Evolutionary conservation across 2,113 vertebrate species (phyloP).

Genomic region (Balaeniceps rex): DNA sequence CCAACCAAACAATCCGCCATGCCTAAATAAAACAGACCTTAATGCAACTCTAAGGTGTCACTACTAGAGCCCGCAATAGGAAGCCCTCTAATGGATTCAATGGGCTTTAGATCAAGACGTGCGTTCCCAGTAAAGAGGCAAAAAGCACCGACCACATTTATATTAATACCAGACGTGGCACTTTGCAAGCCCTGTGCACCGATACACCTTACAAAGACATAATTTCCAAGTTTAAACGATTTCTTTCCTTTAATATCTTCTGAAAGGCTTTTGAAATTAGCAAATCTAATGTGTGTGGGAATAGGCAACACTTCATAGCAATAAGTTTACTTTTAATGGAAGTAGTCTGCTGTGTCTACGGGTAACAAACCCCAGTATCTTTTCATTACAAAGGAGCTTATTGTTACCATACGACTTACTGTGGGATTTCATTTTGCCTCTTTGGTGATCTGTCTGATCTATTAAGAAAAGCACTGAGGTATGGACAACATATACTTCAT

Average conservation of each 20-base stretch:
- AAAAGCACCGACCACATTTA: background rate
- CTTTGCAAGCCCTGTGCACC: background rate
- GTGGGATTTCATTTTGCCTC: conserved; percentile 41
- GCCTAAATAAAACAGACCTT: background rate
- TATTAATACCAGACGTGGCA: background rate
- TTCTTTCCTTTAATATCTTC: conserved; percentile 13
- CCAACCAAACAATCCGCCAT: background rate
- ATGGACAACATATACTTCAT: conserved; percentile 34
- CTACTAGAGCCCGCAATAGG: background rate
- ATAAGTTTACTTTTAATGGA: conserved; percentile 47
- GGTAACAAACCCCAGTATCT: conserved; percentile 18
- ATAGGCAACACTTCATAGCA: conserved; percentile 50
- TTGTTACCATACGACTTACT: conserved; percentile 29
- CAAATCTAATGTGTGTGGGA: conserved; percentile 22
- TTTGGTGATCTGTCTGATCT: conserved; percentile 49
- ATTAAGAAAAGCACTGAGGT: conserved; percentile 54
- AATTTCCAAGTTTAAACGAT: conserved; percentile 29
- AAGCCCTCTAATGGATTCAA: background rate
- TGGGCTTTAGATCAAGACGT: background rate
- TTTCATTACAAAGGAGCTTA: conserved; percentile 56
- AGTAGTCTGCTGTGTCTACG: conserved; percentile 9
- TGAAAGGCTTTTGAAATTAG: conserved; percentile 49
- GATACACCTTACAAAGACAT: background rate
- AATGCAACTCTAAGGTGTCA: background rate
- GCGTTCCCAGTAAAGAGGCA: background rate